Evolutionary conservation across 2,888 invertebrate genomes (phyloP).

Genomic region (Synergus laeviventris): DNA sequence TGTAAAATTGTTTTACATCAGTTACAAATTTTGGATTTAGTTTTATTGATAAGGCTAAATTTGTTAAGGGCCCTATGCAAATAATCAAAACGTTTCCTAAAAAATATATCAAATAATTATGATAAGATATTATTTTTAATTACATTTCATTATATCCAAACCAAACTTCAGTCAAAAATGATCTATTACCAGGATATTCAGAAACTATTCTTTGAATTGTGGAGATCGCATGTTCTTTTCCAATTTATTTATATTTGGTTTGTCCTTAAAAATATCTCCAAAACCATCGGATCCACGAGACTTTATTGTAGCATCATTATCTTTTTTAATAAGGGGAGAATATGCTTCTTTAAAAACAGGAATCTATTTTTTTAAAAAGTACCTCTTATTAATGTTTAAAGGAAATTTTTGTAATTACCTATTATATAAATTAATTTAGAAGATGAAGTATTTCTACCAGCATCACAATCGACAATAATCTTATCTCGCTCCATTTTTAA

Average conservation of each 20-base stretch:
- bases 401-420: no score
- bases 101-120: slow-evolving; percentile 57
- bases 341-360: slow-evolving; percentile 84
- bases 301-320: slow-evolving; percentile 70
- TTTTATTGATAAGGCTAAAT: slow-evolving; percentile 85
- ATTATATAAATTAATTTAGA: slow-evolving; percentile 13
- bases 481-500: slow-evolving; percentile 57
- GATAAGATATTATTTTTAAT: slow-evolving; percentile 57
- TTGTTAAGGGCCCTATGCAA: slow-evolving; percentile 87
- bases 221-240: slow-evolving; percentile 79
- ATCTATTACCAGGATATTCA: slow-evolving; percentile 77
- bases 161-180: slow-evolving; percentile 16
- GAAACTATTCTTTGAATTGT: slow-evolving; percentile 81
- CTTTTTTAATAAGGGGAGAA: slow-evolving; percentile 73
- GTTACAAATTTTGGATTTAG: slow-evolving; percentile 82
- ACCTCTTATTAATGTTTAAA: no score
- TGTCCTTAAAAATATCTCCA: slow-evolving; percentile 79
- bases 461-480: slow-evolving; percentile 81
- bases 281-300: slow-evolving; percentile 85
- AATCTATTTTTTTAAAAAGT: slow-evolving; percentile 78
- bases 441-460: slow-evolving; percentile 76
- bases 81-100: slow-evolving; percentile 80
- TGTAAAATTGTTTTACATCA: slow-evolving; percentile 82
- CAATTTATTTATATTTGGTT: slow-evolving; percentile 75
- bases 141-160: not conserved